Evolutionary conservation across 2,797 vertebrate genomes (phyloP).

Genomic region (Lepus oiostolus): DNA sequence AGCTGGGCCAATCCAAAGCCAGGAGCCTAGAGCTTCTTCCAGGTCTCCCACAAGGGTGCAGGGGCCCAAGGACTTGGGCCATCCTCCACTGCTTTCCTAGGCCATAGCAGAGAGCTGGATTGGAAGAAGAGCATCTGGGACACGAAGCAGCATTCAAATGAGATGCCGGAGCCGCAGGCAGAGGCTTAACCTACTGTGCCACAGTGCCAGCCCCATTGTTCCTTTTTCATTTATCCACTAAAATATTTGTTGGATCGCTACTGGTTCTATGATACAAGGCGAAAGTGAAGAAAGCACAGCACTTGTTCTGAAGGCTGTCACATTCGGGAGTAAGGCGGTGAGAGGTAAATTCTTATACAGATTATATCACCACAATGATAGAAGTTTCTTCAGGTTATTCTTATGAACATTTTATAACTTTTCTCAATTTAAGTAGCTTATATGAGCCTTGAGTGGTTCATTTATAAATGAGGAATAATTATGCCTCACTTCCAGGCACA

Average conservation of each 20-base stretch:
- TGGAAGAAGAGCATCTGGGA: too few species aligned
- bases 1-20: too few species aligned
- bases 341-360: background rate
- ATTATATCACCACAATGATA: background rate
- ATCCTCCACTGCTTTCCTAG: too few species aligned
- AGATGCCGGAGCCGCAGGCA: too few species aligned
- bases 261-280: background rate
- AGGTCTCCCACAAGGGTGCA: too few species aligned
- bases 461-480: conserved; percentile 41
- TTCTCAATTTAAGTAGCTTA: conserved; percentile 17
- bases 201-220: too few species aligned
- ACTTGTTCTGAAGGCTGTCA: background rate
- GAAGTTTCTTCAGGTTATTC: background rate
- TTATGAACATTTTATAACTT: background rate
- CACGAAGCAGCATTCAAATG: too few species aligned
- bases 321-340: background rate
- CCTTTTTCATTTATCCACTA: conserved; percentile 32
- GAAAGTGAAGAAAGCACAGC: conserved; percentile 27
- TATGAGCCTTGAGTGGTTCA: background rate
- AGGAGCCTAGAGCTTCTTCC: too few species aligned
- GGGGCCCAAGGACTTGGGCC: too few species aligned
- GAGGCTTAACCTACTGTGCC: too few species aligned
- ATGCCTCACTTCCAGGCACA: background rate
- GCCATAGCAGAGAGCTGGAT: too few species aligned
- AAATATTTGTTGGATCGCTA: conserved; percentile 30